A percentile compares a stretch with the other conserved stretches of the same genome.
Conservation (phyloP, 2,888 invertebrate genomes). For the Hirtodrosophila alboralis region DNA sequence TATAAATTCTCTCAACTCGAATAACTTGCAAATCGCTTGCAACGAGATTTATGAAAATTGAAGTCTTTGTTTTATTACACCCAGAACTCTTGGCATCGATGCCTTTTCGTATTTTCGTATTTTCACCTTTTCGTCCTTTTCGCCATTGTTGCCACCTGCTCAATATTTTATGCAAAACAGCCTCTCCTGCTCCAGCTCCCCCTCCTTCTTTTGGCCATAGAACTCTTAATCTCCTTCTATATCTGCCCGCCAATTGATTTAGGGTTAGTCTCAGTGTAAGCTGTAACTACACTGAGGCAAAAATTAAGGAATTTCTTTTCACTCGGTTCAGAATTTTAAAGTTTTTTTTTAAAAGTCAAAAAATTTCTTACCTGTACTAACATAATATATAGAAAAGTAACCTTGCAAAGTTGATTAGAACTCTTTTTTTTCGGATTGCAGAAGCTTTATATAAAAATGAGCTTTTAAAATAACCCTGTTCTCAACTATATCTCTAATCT, state of each 20-base stretch:
- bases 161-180: conserved; percentile 74
- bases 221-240: conserved; percentile 11
- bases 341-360: too few species aligned
- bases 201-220: neutral
- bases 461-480: too few species aligned
- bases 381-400: too few species aligned
- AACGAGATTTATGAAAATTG: conserved; percentile 80
- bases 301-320: too few species aligned
- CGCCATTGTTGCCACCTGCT: conserved; percentile 44
- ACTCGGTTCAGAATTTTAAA: too few species aligned
- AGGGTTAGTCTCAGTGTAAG: conserved; percentile 28
- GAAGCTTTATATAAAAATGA: too few species aligned
- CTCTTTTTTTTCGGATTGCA: too few species aligned
- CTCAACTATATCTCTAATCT: too few species aligned
- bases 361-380: too few species aligned
- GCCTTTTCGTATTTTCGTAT: too few species aligned
- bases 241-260: conserved; percentile 38
- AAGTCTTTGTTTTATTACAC: conserved; percentile 73
- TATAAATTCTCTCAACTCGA: conserved; percentile 69
- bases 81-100: conserved; percentile 21
- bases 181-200: neutral
- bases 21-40: conserved; percentile 60
- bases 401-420: too few species aligned
- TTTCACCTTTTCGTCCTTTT: neutral
- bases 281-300: neutral